Percentiles rank a stretch among this genome's conserved stretches.
Conservation (phyloP, 2,113 vertebrate genomes). For the Struthio camelus region DNA sequence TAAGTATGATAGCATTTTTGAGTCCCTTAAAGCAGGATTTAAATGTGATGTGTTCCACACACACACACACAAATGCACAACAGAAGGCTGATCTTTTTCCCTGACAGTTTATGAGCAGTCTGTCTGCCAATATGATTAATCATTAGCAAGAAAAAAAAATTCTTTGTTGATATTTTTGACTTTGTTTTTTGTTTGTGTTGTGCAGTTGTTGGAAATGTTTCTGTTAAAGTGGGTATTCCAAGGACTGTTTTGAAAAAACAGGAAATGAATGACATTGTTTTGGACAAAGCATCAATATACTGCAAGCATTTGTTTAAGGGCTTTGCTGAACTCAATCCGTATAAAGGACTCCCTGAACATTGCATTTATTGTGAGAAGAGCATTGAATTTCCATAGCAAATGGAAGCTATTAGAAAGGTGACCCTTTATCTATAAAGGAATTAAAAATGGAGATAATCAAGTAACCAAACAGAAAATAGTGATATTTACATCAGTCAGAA, state of each 20-base stretch:
- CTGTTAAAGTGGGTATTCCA: neutral
- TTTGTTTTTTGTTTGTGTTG: neutral
- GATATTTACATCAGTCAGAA: neutral
- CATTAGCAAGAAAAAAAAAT: neutral
- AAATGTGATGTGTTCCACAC: neutral
- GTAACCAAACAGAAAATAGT: neutral
- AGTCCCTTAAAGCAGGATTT: neutral
- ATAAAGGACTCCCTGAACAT: neutral
- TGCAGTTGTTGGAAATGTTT: neutral
- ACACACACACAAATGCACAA: fast-evolving
- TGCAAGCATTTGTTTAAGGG: neutral
- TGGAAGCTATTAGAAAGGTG: neutral
- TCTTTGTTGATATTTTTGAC: neutral
- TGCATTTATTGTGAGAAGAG: neutral
- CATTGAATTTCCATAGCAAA: neutral
- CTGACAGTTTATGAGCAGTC: neutral
- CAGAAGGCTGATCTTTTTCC: neutral
- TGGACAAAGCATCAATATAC: neutral
- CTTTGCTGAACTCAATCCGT: neutral
- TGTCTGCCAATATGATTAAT: neutral
- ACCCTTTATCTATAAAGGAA: neutral
- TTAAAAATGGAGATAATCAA: constrained; percentile 24
- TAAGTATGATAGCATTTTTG: neutral
- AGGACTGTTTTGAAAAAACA: neutral
- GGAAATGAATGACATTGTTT: neutral